phyloP scores from a whole-genome alignment of 2,888 invertebrate species.

The Athalia rosae region DNA sequence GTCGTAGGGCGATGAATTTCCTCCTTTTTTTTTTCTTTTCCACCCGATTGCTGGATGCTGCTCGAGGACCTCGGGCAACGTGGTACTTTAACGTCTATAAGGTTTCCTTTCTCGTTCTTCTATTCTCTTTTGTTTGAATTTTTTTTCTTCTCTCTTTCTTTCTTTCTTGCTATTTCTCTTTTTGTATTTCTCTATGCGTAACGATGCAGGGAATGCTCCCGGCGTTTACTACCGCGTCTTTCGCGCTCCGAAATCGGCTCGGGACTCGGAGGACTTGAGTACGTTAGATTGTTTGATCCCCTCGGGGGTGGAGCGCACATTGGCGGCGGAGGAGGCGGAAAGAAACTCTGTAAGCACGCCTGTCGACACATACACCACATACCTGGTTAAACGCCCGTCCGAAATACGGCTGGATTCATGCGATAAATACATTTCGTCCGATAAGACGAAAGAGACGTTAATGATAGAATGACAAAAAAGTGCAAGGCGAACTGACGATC shows the following conservation, averaged over 20 bases:
- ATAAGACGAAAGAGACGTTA: no score
- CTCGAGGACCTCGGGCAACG: slow-evolving; percentile 10
- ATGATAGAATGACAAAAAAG: no score
- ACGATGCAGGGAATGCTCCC: slow-evolving; percentile 71
- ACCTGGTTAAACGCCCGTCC: not conserved
- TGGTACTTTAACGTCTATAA: not conserved
- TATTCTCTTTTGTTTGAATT: not conserved
- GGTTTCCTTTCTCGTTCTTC: not conserved
- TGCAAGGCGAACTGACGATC: no score
- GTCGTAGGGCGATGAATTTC: no score
- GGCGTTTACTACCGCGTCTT: slow-evolving; percentile 70
- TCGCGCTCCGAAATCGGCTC: slow-evolving; percentile 70
- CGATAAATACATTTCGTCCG: no score
- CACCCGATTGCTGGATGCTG: not conserved
- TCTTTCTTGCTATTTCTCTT: not conserved
- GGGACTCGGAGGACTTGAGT: slow-evolving; percentile 72
- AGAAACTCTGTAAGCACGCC: slow-evolving; percentile 73
- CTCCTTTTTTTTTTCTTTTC: not conserved
- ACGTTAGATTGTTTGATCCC: slow-evolving; percentile 70
- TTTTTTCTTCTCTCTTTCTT: not conserved
- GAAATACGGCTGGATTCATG: no score
- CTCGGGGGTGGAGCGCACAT: slow-evolving; percentile 69
- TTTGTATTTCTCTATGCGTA: slow-evolving; percentile 62
- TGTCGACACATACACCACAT: slow-evolving; percentile 46
- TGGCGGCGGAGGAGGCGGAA: slow-evolving; percentile 71